phyloP scores from a whole-genome alignment of 2,888 invertebrate species.

The Gasteruption jaculator region DNA sequence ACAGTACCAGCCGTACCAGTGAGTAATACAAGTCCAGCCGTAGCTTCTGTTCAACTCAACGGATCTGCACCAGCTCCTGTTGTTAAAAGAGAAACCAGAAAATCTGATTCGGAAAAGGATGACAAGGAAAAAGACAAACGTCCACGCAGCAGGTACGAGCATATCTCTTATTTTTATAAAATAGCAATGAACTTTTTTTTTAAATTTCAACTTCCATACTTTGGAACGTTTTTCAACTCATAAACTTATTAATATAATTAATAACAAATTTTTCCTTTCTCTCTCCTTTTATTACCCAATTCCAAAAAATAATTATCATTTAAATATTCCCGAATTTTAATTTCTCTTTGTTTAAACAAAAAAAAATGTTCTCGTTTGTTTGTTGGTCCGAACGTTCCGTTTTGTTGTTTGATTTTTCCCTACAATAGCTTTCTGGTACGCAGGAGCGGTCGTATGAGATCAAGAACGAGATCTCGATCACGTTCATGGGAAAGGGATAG shows the following conservation, averaged over 20 bases:
- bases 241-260: no score
- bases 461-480: conserved; percentile 54
- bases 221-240: no score
- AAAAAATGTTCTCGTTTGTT: not conserved
- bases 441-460: conserved; percentile 43
- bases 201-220: no score
- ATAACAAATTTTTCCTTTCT: no score
- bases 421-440: not conserved
- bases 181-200: no score
- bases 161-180: no score
- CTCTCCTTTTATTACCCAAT: no score
- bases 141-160: conserved; percentile 44
- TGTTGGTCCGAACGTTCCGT: conserved; percentile 12
- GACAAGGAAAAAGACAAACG: conserved; percentile 48
- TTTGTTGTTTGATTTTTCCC: no score
- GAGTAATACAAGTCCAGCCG: conserved; percentile 23
- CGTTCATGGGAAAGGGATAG: conserved; percentile 59
- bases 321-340: no score
- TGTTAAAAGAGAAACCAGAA: conserved; percentile 42
- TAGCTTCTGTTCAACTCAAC: conserved; percentile 36
- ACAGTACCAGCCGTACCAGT: conserved; percentile 22
- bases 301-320: no score
- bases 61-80: conserved; percentile 37
- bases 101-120: conserved; percentile 48
- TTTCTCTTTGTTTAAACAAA: conserved; percentile 1